Base-by-base conservation (phyloP, 2,888 invertebrate genomes). In the Aromia moschata region DNA sequence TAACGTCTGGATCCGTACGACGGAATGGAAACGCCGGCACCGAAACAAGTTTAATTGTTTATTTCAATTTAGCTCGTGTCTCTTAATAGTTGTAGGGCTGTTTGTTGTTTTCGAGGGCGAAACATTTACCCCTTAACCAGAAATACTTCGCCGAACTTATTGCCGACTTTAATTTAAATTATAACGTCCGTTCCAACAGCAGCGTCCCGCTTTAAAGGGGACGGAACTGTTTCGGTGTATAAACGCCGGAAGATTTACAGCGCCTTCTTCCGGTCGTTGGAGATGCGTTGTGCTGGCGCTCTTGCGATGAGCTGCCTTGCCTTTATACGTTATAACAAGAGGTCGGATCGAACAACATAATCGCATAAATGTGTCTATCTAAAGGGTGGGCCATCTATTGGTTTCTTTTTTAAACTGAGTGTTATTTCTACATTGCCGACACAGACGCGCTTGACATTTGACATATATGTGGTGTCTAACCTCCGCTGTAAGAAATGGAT, bases 91-190 rank as follows among this genome's bases (percentile, higher is more conserved):
- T 70, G 65, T 68, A 66, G 70, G 70, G 69, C 67, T 69, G 69
- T 68, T 72, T 72, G 73, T 72, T 73, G 73, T 71, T 71, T 70
- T 68, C 59, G 64, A 64, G 62, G 67, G 66, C 69, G 71, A 72
- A 70, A 71, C 73, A 72, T 74, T 72, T 72, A 67, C 70, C 70
- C 69, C 67, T 71, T 72, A 72, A 69, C 71, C 72, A 70, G 73
- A 72, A n/a, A 74, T 74, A 74, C 74, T 74, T 73, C 63, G 66
- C 64, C 61, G 64, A 74, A 73, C 71, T 74, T 73, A 74, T 72
- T 70, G 70, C 71, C 60, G 70, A 73, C 73, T 73, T 74, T 74
- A 74, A 73, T 74, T 73, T 73, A 72, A 73, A 73, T 73, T 72
- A 72, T 73, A 71, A 72, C 70, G 11, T 30, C 41, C 14, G 43